phyloP scores from a whole-genome alignment of 2,113 vertebrate genomes.

The Phylloscopus trochilus region DNA sequence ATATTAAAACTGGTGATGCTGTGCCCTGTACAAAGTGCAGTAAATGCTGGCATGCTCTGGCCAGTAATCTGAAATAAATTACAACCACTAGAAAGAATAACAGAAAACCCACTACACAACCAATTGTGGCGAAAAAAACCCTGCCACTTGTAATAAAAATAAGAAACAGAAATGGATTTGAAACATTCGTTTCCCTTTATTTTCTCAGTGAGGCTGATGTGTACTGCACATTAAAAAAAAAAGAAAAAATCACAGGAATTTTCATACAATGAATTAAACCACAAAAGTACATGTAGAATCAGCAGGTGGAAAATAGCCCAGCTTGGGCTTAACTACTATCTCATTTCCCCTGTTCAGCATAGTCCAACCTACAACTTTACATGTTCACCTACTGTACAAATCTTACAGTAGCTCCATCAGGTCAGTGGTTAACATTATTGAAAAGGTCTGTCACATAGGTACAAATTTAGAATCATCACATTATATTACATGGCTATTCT shows the following conservation, averaged over 20 bases:
- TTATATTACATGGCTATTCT: conserved; percentile 96
- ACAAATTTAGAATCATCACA: conserved; percentile 91
- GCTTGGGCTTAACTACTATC: conserved; percentile 81
- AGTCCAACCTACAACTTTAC: conserved; percentile 87
- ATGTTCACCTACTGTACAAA: conserved; percentile 80
- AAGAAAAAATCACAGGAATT: conserved; percentile 89
- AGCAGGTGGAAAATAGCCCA: conserved; percentile 88
- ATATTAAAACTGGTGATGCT: not conserved
- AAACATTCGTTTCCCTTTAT: conserved; percentile 99
- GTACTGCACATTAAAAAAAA: conserved; percentile 89
- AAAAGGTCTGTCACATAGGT: conserved; percentile 88
- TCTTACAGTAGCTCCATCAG: conserved; percentile 87
- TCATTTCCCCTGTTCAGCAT: conserved; percentile 75
- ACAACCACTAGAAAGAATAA: not conserved
- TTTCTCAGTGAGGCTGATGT: conserved; percentile 97
- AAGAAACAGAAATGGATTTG: conserved; percentile 77
- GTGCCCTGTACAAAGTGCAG: not conserved
- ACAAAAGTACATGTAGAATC: conserved; percentile 94
- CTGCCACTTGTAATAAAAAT: conserved; percentile 62
- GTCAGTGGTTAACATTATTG: conserved; percentile 87
- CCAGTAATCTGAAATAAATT: not conserved
- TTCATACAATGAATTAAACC: conserved; percentile 95
- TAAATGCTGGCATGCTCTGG: fast-evolving
- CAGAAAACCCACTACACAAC: not conserved
- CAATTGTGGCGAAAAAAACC: not conserved